These are phyloP conservation scores for Cynocephalus volans DNA, from an alignment of 2,113 vertebrate genomes.

Conservation along the genomic window DNA sequence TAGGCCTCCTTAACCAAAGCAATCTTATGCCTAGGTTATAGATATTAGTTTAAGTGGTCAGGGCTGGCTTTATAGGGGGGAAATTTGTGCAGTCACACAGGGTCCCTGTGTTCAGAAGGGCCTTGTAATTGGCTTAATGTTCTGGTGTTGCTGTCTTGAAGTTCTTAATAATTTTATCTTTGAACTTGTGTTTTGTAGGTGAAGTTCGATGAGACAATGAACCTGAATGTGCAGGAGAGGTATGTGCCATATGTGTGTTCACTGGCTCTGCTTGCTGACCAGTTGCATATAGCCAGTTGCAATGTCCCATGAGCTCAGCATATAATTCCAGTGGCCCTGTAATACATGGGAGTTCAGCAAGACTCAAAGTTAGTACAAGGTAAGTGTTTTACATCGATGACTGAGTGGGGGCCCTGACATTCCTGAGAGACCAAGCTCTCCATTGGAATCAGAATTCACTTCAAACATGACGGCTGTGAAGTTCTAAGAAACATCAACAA, in stretches of 20 bases:
- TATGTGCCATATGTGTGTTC: neutral
- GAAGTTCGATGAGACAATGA: neutral
- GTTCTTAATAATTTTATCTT: neutral
- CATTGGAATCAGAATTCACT: neutral
- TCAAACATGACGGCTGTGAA: neutral
- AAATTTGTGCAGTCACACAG: neutral
- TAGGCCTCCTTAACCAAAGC: neutral
- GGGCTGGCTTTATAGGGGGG: neutral
- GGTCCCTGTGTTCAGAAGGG: neutral
- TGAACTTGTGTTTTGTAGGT: neutral
- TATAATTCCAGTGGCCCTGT: neutral
- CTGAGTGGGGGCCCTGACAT: neutral
- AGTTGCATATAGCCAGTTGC: neutral
- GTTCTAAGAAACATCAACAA: neutral
- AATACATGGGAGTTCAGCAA: neutral
- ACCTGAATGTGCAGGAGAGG: accelerated
- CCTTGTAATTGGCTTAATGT: neutral
- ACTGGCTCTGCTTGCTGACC: neutral
- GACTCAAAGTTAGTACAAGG: neutral
- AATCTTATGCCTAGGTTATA: neutral
- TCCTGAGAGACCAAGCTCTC: neutral
- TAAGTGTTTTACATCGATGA: neutral
- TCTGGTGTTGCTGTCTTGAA: neutral
- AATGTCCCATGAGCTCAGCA: neutral
- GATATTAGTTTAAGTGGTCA: neutral